Percentiles rank a stretch among this genome's conserved stretches.
phyloP scores from a whole-genome alignment of 1,140 invertebrate species.

The Drosophila sturtevanti region DNA sequence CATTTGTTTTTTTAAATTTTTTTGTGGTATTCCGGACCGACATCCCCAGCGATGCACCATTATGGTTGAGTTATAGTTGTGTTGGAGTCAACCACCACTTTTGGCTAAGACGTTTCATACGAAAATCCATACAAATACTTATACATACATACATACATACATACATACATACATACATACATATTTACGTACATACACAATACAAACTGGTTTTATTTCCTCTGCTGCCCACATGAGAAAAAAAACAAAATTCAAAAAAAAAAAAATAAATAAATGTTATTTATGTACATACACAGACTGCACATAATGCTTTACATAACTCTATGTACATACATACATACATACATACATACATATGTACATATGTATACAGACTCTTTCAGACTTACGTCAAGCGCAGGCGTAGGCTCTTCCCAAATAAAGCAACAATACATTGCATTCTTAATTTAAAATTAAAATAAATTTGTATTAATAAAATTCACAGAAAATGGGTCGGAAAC shows the following conservation, averaged over 20 bases:
- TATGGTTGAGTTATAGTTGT: constrained; percentile 1
- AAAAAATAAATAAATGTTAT: constrained; percentile 2
- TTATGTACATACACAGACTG: not conserved
- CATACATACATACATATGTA: not conserved
- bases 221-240: constrained; percentile 45
- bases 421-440: not conserved
- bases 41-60: constrained; percentile 11
- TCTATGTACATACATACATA: not conserved
- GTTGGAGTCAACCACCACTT: constrained; percentile 7
- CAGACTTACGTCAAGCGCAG: not conserved
- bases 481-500: constrained; percentile 89
- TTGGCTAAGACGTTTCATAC: constrained; percentile 9
- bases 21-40: not conserved
- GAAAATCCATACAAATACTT: not conserved
- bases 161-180: constrained; percentile 41
- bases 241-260: constrained; percentile 14
- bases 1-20: not conserved
- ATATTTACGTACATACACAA: not conserved
- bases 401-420: constrained; percentile 3
- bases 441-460: not conserved
- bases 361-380: not conserved
- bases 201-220: constrained; percentile 48
- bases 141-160: constrained; percentile 34
- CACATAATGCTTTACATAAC: constrained; percentile 3
- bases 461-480: not conserved